Percentiles rank a stretch among this genome's conserved stretches.
These are phyloP conservation scores for Spialia ferax DNA, from an alignment of 2,888 invertebrate species.

Conservation along the genomic window DNA sequence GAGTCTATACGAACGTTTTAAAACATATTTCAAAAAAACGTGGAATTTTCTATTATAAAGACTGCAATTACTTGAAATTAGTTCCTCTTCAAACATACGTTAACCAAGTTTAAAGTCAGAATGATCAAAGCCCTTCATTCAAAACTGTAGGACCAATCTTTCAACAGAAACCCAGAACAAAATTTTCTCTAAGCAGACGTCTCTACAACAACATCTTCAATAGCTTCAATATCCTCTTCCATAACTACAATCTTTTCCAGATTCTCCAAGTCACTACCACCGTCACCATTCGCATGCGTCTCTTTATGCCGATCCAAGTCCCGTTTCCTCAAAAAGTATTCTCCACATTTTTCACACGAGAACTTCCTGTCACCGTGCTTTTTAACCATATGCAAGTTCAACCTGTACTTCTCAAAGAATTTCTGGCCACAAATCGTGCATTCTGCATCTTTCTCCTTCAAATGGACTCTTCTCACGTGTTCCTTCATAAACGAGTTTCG, in stretches of 20 bases:
- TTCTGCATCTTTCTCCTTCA: constrained; percentile 62
- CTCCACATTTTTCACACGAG: neutral
- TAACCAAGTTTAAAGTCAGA: too few species aligned
- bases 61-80: too few species aligned
- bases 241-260: neutral
- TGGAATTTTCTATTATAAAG: too few species aligned
- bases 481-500: constrained; percentile 68
- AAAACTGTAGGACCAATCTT: too few species aligned
- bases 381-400: constrained; percentile 5
- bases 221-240: neutral
- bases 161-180: too few species aligned
- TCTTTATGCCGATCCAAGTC: neutral
- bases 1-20: too few species aligned
- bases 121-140: too few species aligned
- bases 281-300: neutral
- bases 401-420: neutral
- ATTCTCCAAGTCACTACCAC: neutral
- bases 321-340: neutral
- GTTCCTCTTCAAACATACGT: too few species aligned
- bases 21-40: too few species aligned
- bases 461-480: constrained; percentile 66
- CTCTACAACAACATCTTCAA: neutral
- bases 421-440: neutral
- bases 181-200: too few species aligned
- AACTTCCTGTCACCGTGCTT: neutral